phyloP scores from a whole-genome alignment of 1,140 invertebrate genomes.

The Apis cerana region DNA sequence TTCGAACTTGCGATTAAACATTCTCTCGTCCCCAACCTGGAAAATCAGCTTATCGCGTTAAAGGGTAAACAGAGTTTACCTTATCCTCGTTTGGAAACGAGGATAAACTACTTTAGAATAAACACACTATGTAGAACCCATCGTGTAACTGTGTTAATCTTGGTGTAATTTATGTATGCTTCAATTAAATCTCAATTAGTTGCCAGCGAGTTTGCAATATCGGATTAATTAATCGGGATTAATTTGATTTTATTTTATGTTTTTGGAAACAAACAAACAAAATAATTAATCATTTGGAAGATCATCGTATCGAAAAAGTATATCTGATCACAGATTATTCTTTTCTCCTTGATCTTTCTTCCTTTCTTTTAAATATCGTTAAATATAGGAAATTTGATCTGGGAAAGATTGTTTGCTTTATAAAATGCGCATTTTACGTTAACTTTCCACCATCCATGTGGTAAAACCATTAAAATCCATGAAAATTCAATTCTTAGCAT shows the following conservation, averaged over 20 bases:
- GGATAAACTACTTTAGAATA: background rate
- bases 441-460: too few relatives aligned
- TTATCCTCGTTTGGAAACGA: background rate
- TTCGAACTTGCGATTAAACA: conserved; percentile 41
- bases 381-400: background rate
- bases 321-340: background rate
- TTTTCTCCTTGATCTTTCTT: background rate
- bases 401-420: too few relatives aligned
- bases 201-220: background rate
- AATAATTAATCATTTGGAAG: too few relatives aligned
- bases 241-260: too few relatives aligned
- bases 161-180: conserved; percentile 11
- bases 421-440: too few relatives aligned
- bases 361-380: background rate
- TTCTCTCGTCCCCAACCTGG: conserved; percentile 14
- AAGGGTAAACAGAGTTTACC: background rate
- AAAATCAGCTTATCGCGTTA: conserved; percentile 40
- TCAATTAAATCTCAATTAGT: background rate
- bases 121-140: background rate
- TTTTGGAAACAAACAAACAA: too few relatives aligned
- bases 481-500: background rate
- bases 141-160: background rate
- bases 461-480: background rate
- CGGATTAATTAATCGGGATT: too few relatives aligned
- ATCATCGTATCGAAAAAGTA: too few relatives aligned